A percentile compares a stretch with the other conserved stretches of the same genome.
Evolutionary conservation across 2,888 invertebrate species (phyloP).

Genomic region (Trimorus sp.): DNA sequence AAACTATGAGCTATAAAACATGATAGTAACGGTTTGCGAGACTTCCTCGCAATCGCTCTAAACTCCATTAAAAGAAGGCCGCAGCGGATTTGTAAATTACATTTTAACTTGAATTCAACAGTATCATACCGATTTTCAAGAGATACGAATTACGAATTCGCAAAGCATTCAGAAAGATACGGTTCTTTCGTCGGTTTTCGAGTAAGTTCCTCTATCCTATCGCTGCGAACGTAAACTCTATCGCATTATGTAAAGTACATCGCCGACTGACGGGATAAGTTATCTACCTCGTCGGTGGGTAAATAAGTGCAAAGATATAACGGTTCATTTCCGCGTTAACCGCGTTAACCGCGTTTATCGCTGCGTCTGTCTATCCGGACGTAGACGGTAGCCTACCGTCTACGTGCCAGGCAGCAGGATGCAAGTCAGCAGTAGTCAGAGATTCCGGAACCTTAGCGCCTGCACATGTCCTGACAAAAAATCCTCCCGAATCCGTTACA

Average conservation of each 20-base stretch:
- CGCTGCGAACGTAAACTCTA: constrained; percentile 68
- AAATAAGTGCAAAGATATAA: constrained; percentile 81
- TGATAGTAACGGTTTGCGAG: constrained; percentile 10
- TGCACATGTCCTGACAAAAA: constrained; percentile 54
- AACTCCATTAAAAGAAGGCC: constrained; percentile 25
- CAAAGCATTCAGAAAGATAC: constrained; percentile 63
- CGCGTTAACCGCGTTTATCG: constrained; percentile 78
- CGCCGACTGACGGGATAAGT: constrained; percentile 67
- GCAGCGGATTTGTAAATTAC: constrained; percentile 54
- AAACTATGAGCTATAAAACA: not conserved
- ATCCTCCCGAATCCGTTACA: constrained; percentile 27
- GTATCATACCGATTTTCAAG: constrained; percentile 58
- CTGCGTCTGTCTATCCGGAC: constrained; percentile 78
- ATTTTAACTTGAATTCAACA: constrained; percentile 36
- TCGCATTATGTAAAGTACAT: constrained; percentile 76
- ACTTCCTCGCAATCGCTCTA: constrained; percentile 25
- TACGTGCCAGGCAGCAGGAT: constrained; percentile 74
- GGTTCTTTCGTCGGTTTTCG: constrained; percentile 67
- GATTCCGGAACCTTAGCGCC: constrained; percentile 47
- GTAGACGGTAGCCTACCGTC: constrained; percentile 67
- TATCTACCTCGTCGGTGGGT: constrained; percentile 72
- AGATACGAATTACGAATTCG: constrained; percentile 62
- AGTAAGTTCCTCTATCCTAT: constrained; percentile 66
- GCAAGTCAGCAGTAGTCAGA: constrained; percentile 65
- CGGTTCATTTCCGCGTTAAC: constrained; percentile 81